Conservation (phyloP, 2,113 vertebrate species). For the Typhlomys cinereus region DNA sequence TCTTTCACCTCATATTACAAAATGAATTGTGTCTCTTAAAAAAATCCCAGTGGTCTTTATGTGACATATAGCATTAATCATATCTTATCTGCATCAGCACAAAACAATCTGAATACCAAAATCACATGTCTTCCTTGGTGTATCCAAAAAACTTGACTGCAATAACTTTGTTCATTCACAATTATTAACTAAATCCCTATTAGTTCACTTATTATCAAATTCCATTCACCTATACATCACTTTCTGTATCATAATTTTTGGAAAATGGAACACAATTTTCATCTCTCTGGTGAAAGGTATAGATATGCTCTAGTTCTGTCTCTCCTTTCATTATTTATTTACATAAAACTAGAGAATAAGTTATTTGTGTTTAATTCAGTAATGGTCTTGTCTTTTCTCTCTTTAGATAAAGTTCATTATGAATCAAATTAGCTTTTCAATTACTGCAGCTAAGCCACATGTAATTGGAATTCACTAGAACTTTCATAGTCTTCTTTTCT, state of each 20-base stretch:
- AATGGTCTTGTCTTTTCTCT: conserved; percentile 73
- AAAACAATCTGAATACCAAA: neutral
- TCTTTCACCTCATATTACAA: neutral
- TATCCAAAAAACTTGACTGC: neutral
- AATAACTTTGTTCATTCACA: neutral
- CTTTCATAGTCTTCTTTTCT: conserved; percentile 43
- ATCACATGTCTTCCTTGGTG: neutral
- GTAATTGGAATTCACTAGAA: conserved; percentile 77
- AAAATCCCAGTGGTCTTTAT: neutral
- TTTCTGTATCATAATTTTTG: neutral
- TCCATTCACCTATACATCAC: neutral
- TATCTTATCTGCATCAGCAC: neutral
- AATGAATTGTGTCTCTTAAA: neutral
- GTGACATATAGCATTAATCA: neutral
- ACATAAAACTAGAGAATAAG: conserved; percentile 71
- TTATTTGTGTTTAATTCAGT: conserved; percentile 72
- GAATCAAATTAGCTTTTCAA: conserved; percentile 83
- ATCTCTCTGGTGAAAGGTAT: conserved; percentile 62
- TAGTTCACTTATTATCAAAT: neutral
- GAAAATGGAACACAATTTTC: conserved; percentile 75
- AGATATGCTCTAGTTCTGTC: conserved; percentile 46
- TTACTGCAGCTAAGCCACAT: conserved; percentile 74
- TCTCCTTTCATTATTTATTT: too few species aligned
- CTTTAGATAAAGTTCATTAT: conserved; percentile 80
- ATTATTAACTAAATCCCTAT: neutral